Conservation (phyloP, 2,797 vertebrate genomes). For the Tenualosa ilisha region DNA sequence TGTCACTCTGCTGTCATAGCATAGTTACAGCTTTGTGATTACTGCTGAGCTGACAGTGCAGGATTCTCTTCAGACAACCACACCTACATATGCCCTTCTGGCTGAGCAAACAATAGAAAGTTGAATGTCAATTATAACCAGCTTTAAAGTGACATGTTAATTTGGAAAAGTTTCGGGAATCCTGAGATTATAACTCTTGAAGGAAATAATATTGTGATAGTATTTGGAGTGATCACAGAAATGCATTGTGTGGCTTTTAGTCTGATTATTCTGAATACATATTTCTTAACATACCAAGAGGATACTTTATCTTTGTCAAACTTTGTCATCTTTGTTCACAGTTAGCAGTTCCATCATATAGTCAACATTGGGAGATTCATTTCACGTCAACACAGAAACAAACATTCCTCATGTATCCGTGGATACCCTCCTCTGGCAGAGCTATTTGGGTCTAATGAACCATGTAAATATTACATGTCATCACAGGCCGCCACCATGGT, state of each 20-base stretch:
- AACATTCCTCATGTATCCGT: neutral
- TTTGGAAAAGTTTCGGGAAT: no score
- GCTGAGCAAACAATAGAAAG: neutral
- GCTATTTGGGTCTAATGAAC: neutral
- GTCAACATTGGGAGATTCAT: neutral
- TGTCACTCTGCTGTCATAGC: neutral
- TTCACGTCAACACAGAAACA: neutral
- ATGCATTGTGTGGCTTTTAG: no score
- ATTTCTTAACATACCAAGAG: no score
- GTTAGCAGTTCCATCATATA: neutral
- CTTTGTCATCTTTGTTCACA: no score
- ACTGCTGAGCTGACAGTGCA: neutral
- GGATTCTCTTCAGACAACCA: neutral
- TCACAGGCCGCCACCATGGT: neutral
- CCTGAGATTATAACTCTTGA: no score
- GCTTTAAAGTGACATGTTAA: neutral
- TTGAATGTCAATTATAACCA: neutral
- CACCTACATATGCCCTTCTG: neutral
- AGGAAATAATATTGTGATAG: no score
- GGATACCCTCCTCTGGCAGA: neutral
- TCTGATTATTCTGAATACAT: no score
- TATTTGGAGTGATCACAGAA: no score
- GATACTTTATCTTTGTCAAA: no score
- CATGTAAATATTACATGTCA: neutral
- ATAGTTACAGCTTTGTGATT: neutral